These are phyloP conservation scores for Balanococcus diminutus DNA, from an alignment of 2,888 invertebrate species.

Conservation along the genomic window DNA sequence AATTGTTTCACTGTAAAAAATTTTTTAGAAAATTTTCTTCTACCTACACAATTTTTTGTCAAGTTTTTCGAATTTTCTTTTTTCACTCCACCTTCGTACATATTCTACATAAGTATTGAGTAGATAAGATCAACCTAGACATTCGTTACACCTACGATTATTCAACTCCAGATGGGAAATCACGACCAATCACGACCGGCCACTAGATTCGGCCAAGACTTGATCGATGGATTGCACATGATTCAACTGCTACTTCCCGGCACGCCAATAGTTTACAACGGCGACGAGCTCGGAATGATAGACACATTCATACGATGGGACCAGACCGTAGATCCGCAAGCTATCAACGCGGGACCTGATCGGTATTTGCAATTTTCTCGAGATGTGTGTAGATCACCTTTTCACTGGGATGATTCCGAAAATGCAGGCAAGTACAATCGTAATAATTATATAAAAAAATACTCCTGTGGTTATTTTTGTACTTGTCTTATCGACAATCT, in stretches of 20 bases:
- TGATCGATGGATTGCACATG: constrained; percentile 84
- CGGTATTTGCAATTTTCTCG: constrained; percentile 68
- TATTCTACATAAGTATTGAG: too few species aligned
- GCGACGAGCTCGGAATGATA: constrained; percentile 78
- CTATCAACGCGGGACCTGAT: constrained; percentile 66
- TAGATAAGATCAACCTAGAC: too few species aligned
- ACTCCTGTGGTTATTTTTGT: too few species aligned
- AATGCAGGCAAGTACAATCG: constrained; percentile 66
- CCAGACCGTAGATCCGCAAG: constrained; percentile 68
- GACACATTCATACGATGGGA: constrained; percentile 66
- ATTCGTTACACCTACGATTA: too few species aligned
- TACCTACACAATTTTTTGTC: too few species aligned
- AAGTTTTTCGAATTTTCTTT: too few species aligned
- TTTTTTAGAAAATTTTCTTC: too few species aligned
- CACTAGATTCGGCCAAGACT: constrained; percentile 70
- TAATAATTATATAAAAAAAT: too few species aligned
- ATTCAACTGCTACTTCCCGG: constrained; percentile 81
- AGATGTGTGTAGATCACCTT: constrained; percentile 79
- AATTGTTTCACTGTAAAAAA: too few species aligned
- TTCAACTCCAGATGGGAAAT: constrained; percentile 76
- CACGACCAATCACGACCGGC: constrained; percentile 76
- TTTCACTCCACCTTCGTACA: too few species aligned
- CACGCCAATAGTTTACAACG: constrained; percentile 84
- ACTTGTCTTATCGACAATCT: not conserved
- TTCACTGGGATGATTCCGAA: constrained; percentile 73